These are phyloP conservation scores for Lophochroa leadbeateri DNA, from an alignment of 2,113 vertebrate species.

Conservation along the genomic window DNA sequence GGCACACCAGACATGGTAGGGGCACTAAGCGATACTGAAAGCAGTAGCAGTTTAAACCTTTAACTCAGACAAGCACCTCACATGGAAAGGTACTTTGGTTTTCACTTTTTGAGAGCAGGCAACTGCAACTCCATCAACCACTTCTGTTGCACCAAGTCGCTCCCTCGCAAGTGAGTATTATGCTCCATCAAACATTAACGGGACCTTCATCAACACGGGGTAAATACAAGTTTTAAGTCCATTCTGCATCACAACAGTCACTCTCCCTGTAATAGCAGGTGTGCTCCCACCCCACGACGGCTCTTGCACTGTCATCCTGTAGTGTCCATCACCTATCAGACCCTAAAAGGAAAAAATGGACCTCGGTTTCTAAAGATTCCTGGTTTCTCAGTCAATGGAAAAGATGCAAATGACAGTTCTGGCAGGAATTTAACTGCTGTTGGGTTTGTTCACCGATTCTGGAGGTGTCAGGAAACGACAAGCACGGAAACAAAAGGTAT, in stretches of 20 bases:
- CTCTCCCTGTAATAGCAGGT: slow-evolving; percentile 32
- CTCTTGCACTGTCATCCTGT: slow-evolving; percentile 31
- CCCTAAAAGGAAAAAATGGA: slow-evolving; percentile 27
- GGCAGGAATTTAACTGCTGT: not conserved
- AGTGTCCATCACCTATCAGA: slow-evolving; percentile 38
- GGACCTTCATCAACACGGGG: slow-evolving; percentile 40
- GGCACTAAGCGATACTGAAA: slow-evolving; percentile 73
- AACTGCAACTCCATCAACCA: slow-evolving; percentile 23
- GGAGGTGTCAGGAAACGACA: slow-evolving; percentile 32
- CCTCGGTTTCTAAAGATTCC: slow-evolving; percentile 43
- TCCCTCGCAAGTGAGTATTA: slow-evolving; percentile 33
- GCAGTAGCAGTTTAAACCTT: slow-evolving; percentile 60
- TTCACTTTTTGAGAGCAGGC: slow-evolving; percentile 48
- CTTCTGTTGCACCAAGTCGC: slow-evolving; percentile 1
- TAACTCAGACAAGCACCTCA: slow-evolving; percentile 65
- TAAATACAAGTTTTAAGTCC: slow-evolving; percentile 43
- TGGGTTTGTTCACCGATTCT: slow-evolving; percentile 15
- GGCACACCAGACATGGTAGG: slow-evolving; percentile 82
- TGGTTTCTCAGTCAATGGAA: slow-evolving; percentile 50
- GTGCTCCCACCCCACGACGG: slow-evolving; percentile 27
- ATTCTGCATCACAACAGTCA: not conserved
- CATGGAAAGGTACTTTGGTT: slow-evolving; percentile 72
- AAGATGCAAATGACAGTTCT: slow-evolving; percentile 41
- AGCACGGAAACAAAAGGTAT: slow-evolving; percentile 38
- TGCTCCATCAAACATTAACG: slow-evolving; percentile 23